Evolutionary conservation across 1,140 invertebrate species (phyloP), one percentile per base, ranked within the genome.

Genomic region (Coelopa frigida): DNA sequence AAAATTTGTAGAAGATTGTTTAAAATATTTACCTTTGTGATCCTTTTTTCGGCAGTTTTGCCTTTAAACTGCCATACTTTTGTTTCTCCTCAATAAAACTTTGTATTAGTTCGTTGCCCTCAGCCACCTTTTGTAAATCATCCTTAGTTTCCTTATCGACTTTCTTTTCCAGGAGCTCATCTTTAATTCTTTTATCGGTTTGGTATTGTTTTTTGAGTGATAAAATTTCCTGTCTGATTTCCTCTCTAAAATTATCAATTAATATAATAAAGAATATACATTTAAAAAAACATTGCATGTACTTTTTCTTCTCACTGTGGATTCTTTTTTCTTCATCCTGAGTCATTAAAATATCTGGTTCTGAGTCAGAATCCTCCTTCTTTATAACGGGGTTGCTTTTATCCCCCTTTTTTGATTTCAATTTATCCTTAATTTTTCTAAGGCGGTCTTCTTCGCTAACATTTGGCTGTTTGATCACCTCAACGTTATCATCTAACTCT

Each of bases 211-310:
- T 81, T 62, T 86, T 86, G 0, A 91, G 70, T 27, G 81, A 73
- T 47, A 78, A 76, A 31, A 87, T 86, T 76, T 90, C 81, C 59
- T 83, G 78, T 38, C 79, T 78, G 44, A 92, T 83, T 60, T 85
- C 80, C 55, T 83, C 79, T 46, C 88, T 89, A 56, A 44, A 75
- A 72, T 53, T 47, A 8, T n/a, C 2, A 46, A 14, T 24, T n/a
- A 7, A 46, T 36, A 46, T 11, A 35, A 22, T n/a, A 32, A 33
- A 46, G 27, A 3, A 38, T 22, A 31, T 40, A 17, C 23, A 10
- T n/a, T 8, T 15, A 24, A 39, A 17, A 10, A 4, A 33, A 37
- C 21, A 18, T 26, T 47, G 10, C 42, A 71, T 72, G 55, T 76
- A 86, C 81, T 78, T 77, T 66, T 84, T 80, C 57, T 76, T 81